Conservation (phyloP, 2,797 vertebrate genomes). For the Cichlasoma orientale region DNA sequence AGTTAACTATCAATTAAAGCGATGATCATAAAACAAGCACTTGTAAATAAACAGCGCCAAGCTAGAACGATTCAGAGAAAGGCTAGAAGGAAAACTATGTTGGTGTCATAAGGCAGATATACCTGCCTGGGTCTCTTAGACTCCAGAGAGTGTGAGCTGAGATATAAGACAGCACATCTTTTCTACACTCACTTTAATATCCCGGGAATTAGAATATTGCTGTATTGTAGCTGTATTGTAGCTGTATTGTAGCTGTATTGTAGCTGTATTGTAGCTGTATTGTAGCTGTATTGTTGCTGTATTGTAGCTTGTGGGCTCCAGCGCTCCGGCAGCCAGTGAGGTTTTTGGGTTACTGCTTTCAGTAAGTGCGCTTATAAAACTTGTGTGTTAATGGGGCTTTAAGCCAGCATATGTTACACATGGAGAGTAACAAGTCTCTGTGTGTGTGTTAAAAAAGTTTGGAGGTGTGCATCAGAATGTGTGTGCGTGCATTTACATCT, state of each 20-base stretch:
- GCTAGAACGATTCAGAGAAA: constrained; percentile 16
- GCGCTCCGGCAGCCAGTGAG: constrained; percentile 33
- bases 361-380: constrained; percentile 64
- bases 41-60: constrained; percentile 74
- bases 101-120: background rate
- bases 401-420: constrained; percentile 55
- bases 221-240: constrained; percentile 18
- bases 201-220: constrained; percentile 10
- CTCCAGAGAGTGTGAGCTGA: background rate
- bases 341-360: constrained; percentile 59
- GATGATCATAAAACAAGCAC: constrained; percentile 74
- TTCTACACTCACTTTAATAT: constrained; percentile 15
- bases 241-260: too few relatives aligned
- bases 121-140: background rate
- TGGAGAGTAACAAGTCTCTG: constrained; percentile 65
- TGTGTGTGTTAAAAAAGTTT: constrained; percentile 65
- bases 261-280: too few relatives aligned
- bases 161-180: background rate
- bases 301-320: constrained; percentile 22
- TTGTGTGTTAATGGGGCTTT: constrained; percentile 63
- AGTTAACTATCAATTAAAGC: constrained; percentile 80
- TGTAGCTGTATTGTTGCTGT: too few relatives aligned
- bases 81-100: background rate
- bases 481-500: constrained; percentile 59
- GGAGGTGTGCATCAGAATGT: constrained; percentile 51